These are phyloP conservation scores for Ctenochaetus hawaiiensis DNA, from an alignment of 2,797 vertebrate species.

Conservation along the genomic window DNA sequence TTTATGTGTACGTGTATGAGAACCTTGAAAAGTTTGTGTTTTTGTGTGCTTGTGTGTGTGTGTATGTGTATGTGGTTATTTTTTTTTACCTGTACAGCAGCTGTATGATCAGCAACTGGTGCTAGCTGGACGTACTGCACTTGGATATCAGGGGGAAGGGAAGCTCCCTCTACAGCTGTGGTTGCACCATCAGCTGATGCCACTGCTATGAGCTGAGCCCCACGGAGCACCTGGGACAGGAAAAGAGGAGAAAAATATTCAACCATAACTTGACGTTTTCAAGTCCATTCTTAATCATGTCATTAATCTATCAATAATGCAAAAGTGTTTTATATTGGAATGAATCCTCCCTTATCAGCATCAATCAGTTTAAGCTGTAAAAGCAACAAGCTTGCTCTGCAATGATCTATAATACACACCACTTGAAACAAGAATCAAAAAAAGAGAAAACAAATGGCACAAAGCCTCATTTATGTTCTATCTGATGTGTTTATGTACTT, in stretches of 20 bases:
- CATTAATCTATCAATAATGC: background rate
- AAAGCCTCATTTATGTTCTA: conserved; percentile 39
- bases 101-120: conserved; percentile 91
- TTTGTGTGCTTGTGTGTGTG: conserved; percentile 2
- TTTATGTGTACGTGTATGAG: conserved; percentile 13
- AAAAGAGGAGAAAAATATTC: background rate
- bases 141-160: conserved; percentile 96
- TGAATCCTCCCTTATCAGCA: conserved; percentile 1
- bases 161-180: conserved; percentile 90
- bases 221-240: conserved; percentile 91
- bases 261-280: background rate
- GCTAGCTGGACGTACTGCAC: conserved; percentile 98
- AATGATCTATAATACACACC: conserved; percentile 31
- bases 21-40: conserved; percentile 18
- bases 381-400: conserved; percentile 24
- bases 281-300: background rate
- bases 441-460: conserved; percentile 49
- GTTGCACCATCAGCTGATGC: conserved; percentile 92
- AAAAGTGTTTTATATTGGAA: conserved; percentile 5
- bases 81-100: conserved; percentile 88
- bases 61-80: conserved; percentile 13
- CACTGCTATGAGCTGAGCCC: conserved; percentile 96
- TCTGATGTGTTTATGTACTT: conserved; percentile 58
- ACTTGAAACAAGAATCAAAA: conserved; percentile 42
- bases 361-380: conserved; percentile 20